Evolutionary conservation across 2,113 vertebrate species (phyloP).

Genomic region (Dasyurus viverrinus): DNA sequence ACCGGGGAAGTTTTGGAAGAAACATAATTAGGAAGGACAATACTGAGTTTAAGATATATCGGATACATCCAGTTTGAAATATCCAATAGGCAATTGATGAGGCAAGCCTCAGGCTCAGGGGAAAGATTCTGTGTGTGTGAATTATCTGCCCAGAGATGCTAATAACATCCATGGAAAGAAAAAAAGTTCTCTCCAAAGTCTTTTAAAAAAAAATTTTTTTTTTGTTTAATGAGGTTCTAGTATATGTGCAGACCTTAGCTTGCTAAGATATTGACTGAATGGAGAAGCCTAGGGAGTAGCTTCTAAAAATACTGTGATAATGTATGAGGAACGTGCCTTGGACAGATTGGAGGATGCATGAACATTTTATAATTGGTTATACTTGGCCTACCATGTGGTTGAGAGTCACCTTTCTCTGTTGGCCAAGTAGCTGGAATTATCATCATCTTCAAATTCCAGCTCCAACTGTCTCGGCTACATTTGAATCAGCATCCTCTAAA

Average conservation of each 20-base stretch:
- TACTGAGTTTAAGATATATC: neutral
- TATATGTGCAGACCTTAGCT: neutral
- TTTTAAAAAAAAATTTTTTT: no score
- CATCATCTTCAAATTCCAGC: neutral
- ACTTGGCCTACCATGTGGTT: neutral
- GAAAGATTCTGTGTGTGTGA: no score
- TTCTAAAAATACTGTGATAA: neutral
- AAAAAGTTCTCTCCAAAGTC: neutral
- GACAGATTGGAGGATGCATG: neutral
- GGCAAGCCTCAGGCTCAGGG: neutral
- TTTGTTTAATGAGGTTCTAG: neutral
- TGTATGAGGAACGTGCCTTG: neutral
- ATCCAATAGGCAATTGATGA: neutral
- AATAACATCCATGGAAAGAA: neutral
- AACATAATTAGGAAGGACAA: neutral
- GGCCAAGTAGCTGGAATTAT: neutral
- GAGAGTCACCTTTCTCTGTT: neutral
- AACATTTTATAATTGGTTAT: neutral
- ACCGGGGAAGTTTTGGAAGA: neutral
- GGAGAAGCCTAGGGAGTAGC: neutral
- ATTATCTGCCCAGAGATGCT: neutral
- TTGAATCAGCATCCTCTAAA: neutral
- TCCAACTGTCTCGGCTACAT: neutral
- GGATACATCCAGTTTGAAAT: neutral
- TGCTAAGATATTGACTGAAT: neutral